Base-by-base conservation (phyloP, 1,140 invertebrate genomes). In the Campoletis sonorensis region DNA sequence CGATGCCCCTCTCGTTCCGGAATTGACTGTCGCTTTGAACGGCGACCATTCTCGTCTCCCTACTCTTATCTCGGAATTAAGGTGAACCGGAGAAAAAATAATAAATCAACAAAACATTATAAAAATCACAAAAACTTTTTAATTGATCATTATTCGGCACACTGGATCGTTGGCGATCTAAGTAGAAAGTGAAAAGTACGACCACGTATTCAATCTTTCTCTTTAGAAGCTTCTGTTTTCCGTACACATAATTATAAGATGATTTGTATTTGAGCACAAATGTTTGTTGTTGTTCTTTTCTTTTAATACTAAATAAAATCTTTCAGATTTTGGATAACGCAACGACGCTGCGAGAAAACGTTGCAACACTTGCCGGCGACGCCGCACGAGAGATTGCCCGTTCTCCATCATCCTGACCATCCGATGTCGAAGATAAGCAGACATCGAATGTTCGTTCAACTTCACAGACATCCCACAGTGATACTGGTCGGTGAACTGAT, bases 341-440 rank as follows among this genome's bases (percentile, higher is more conserved):
- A 98, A 84, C 94, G 97, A 68, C 94, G 98, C 8, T 99, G 98
- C 87, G 97, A 98, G 87, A 98, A 98, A 91, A 98, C 98, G 0
- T 92, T 99, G 2, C 98, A 99, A 87, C 97, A 98, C 92, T 92
- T 99, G 40, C 97, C 97, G 8, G 97, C 97, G 0, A 96, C 95
- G 13, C 95, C 96, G n/a, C 95, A 95, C 71, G 97, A 98, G 88
- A 94, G 95, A 82, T 92, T 99, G 77, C 97, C 98, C 0, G 93
- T 99, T 16, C 92, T 97, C 0, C 94, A 95, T 86, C 93, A 95
- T 84, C 93, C 95, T 0, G 96, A 96, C 87, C 97, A 98, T 90
- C 95, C 96, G 13, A 93, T 98, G 76, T 94, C 94, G 40, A 95
- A 96, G 88, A 94, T 98, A 3, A 94, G 96, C 1, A 93, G 94